Evolutionary conservation across 2,113 vertebrate species (phyloP), one percentile per base, ranked within the genome.

Genomic region (Phoxinus phoxinus): DNA sequence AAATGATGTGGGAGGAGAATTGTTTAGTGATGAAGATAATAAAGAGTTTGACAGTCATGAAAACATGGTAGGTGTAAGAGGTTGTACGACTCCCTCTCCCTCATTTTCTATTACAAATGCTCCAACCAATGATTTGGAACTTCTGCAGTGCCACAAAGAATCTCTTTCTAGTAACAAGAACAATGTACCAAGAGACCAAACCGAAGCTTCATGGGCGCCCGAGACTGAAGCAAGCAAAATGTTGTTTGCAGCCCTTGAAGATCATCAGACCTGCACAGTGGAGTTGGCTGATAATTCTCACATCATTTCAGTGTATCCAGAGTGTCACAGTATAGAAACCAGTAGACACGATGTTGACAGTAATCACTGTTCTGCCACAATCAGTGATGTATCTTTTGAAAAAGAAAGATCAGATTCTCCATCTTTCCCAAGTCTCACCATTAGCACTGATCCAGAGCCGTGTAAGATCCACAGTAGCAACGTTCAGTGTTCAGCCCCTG

Each of bases 1-100:
- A 58, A 84, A 89, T 58, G 9, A 87, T 46, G 58, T 69, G n/a
- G 81, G 53, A 61, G 85, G 51, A 37, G 67, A 84, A 27, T 32
- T 87, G 65, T 79, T 71, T 32, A 91, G 89, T 63, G 87, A 81
- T 3, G 91, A 92, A 85, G 92, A 92, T 83, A 94, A 93, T 89
- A 91, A 92, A 65, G 93, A 94, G 87, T 94, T 94, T 84, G 94
- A 93, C 87, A 92, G 85, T 65, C 77, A 44, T 10, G 58, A 87
- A 59, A 67, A 72, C 53, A 67, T 67, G 6, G 75, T 37, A n/a
- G 63, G 32, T 72, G 59, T 86, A 53, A 71, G 51, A 48, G 81
- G 30, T 46, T 46, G 23, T 21, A 6, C 65, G 41, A 76, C 19
- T 67, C 69, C 65, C 25, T 73, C 10, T n/a, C 35, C 61, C 69